phyloP scores from a whole-genome alignment of 2,888 invertebrate genomes.

The Drepanosiphum platanoidis region DNA sequence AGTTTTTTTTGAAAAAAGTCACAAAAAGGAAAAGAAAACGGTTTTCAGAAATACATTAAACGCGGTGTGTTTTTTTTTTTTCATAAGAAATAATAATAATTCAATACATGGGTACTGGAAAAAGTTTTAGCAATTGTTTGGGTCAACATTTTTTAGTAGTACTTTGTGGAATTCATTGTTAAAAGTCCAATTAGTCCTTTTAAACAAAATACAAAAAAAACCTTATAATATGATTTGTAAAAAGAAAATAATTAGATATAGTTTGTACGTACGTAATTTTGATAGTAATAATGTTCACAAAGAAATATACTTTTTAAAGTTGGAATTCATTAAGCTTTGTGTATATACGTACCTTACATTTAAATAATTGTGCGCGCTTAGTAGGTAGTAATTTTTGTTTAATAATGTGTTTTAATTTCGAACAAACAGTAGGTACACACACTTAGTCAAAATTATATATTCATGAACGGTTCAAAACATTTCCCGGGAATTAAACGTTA shows the following conservation, averaged over 20 bases:
- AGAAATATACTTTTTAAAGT: background rate
- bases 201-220: too few relatives aligned
- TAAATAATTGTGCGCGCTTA: background rate
- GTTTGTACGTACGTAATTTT: background rate
- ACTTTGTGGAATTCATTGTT: background rate
- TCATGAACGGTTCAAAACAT: background rate
- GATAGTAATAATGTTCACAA: constrained; percentile 2
- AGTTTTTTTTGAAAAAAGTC: background rate
- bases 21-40: background rate
- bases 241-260: background rate
- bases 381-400: background rate
- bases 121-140: background rate
- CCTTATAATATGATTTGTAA: background rate
- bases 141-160: too few relatives aligned
- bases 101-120: background rate
- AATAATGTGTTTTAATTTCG: constrained; percentile 12
- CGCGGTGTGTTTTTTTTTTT: too few relatives aligned
- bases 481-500: background rate
- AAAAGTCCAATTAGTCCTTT: background rate
- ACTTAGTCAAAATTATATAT: background rate
- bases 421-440: background rate
- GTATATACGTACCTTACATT: too few relatives aligned
- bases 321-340: constrained; percentile 1
- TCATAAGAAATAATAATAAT: background rate
- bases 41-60: background rate